Evolutionary conservation across 2,888 invertebrate species (phyloP), one percentile per base, ranked within the genome.

Genomic region (Ferdinandea cuprea): DNA sequence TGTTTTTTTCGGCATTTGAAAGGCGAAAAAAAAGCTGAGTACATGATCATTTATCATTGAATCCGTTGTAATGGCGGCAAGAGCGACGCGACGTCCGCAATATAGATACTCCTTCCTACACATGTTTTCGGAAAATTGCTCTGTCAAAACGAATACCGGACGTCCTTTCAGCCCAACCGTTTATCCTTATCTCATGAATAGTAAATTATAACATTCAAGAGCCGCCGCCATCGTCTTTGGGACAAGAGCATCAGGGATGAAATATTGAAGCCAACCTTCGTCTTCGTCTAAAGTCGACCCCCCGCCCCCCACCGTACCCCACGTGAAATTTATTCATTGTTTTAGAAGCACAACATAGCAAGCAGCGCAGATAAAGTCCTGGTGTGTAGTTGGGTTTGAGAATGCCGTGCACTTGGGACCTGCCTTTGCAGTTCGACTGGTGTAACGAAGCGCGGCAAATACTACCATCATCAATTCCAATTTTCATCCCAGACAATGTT

Each of bases 111-210:
- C 19, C 46, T 7, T 19, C 1, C 11, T 15, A 11, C 0, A n/a
- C 9, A 32, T 25, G n/a, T 30, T 56, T 17, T 50, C 13, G 48
- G 40, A 59, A 66, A 59, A 66, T 59, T 58, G 66, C 52, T 35
- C 79, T 69, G 35, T 69, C 69, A 69, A 44, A 69, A 76, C 30
- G 50, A 71, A 8, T 8, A 11, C 13, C 44, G 21, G 54, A 11
- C 19, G 46, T 19, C 44, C 6, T 37, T 28, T 3, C 61, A 42
- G 61, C 61, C 72, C 73, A 48, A 52, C 19, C 58, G 66, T 71
- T 81, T 81, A 80, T 69, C 58, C 59, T 66, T 81, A 77, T 81
- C 81, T 77, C 81, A 81, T 81, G 81, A 81, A 77, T 81, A 81
- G 81, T 81, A 81, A 81, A 77, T 81, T 81, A 81, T 66, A 81